A percentile compares a stretch with the other conserved stretches of the same genome.
Conservation (phyloP, 2,113 vertebrate genomes). For the Platichthys stellatus region DNA sequence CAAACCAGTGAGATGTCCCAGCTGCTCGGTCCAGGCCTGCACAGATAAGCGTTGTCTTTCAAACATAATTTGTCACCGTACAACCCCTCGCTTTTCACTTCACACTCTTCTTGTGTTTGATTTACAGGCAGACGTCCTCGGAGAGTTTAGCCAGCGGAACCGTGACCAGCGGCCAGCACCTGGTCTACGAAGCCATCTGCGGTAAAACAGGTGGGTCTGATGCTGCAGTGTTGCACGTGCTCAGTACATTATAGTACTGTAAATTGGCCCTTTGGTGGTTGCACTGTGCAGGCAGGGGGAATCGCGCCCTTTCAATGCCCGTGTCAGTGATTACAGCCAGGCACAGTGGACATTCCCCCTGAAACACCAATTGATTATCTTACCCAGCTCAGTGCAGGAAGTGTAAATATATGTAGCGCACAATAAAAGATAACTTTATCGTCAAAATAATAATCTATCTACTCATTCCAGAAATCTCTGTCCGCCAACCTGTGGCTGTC, state of each 20-base stretch:
- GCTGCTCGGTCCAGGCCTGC: background rate
- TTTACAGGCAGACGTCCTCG: constrained; percentile 73
- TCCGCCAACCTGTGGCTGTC: too few relatives aligned
- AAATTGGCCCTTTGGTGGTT: constrained; percentile 12
- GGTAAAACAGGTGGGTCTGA: constrained; percentile 77
- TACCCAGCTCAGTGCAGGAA: constrained; percentile 43
- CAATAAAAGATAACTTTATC: constrained; percentile 16
- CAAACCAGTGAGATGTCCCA: background rate
- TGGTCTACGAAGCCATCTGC: constrained; percentile 74
- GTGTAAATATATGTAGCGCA: constrained; percentile 23
- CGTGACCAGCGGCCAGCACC: constrained; percentile 62
- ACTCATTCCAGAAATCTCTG: too few relatives aligned
- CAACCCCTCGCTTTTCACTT: constrained; percentile 11
- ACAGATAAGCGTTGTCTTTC: constrained; percentile 1
- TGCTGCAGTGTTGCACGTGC: constrained; percentile 39
- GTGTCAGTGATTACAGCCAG: constrained; percentile 63
- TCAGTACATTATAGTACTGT: constrained; percentile 10
- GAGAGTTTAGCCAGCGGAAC: constrained; percentile 62
- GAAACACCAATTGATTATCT: constrained; percentile 65
- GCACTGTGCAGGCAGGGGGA: background rate
- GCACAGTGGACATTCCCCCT: constrained; percentile 74
- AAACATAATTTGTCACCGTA: constrained; percentile 6
- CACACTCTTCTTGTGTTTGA: constrained; percentile 55
- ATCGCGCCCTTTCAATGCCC: constrained; percentile 33
- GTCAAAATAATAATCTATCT: background rate